phyloP scores from a whole-genome alignment of 2,888 invertebrate species.

The Druceiella hillmani region DNA sequence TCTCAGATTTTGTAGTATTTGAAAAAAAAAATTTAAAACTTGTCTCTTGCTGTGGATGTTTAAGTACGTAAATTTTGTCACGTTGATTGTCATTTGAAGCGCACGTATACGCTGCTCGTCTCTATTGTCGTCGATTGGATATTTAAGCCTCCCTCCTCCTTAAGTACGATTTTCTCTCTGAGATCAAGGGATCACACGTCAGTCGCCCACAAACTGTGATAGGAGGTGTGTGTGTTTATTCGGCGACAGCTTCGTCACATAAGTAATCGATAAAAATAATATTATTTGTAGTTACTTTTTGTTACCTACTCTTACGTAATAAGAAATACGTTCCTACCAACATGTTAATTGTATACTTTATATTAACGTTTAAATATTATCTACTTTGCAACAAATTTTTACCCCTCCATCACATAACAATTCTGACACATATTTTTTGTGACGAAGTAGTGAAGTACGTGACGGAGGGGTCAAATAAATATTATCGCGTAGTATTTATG shows the following conservation, averaged over 20 bases:
- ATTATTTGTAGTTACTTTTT: conserved; percentile 9
- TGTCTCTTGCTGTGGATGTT: too few species aligned
- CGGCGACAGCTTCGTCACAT: conserved; percentile 15
- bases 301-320: conserved; percentile 9
- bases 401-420: conserved; percentile 16
- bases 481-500: too few species aligned
- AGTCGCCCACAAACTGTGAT: conserved; percentile 11
- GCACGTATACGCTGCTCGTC: too few species aligned
- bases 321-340: conserved; percentile 13
- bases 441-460: conserved; percentile 13
- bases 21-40: too few species aligned
- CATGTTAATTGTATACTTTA: too few species aligned
- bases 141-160: too few species aligned
- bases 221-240: conserved; percentile 10
- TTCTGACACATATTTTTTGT: conserved; percentile 15
- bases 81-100: too few species aligned
- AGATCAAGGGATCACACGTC: conserved; percentile 5
- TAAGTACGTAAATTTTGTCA: too few species aligned
- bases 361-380: conserved; percentile 14
- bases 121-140: too few species aligned
- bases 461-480: too few species aligned
- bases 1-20: too few species aligned
- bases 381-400: conserved; percentile 11
- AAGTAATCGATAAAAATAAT: conserved; percentile 12
- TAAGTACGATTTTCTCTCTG: too few species aligned